phyloP scores from a whole-genome alignment of 2,113 vertebrate genomes.

The Triplophysa siluroides region DNA sequence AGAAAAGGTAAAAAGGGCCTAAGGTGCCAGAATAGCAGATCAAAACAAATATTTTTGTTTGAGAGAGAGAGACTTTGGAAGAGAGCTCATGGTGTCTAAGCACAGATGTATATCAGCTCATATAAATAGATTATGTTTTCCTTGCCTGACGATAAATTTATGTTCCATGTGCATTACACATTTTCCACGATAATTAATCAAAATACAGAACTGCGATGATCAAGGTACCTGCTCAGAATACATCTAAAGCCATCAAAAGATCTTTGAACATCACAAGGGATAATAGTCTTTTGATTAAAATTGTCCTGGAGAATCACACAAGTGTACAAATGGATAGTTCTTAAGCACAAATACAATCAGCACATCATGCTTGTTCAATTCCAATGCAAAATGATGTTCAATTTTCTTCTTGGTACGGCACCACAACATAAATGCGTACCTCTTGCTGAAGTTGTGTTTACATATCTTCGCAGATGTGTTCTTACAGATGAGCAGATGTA shows the following conservation, averaged over 20 bases:
- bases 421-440: neutral
- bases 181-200: conserved; percentile 42
- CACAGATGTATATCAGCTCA: conserved; percentile 8
- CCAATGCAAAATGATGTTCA: neutral
- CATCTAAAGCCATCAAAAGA: conserved; percentile 40
- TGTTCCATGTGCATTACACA: conserved; percentile 18
- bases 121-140: neutral
- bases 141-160: conserved; percentile 2
- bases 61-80: neutral
- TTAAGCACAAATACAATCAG: neutral
- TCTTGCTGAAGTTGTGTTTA: no score
- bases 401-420: neutral
- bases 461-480: no score
- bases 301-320: conserved; percentile 21
- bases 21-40: neutral
- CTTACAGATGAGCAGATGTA: no score
- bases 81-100: neutral
- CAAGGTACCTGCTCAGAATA: conserved; percentile 31
- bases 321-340: neutral
- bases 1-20: neutral
- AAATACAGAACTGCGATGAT: conserved; percentile 24
- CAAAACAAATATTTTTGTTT: conserved; percentile 1
- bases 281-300: conserved; percentile 13
- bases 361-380: neutral
- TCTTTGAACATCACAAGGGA: conserved; percentile 51